Base-by-base conservation (phyloP, 2,113 vertebrate species). In the Bubo scandiacus region DNA sequence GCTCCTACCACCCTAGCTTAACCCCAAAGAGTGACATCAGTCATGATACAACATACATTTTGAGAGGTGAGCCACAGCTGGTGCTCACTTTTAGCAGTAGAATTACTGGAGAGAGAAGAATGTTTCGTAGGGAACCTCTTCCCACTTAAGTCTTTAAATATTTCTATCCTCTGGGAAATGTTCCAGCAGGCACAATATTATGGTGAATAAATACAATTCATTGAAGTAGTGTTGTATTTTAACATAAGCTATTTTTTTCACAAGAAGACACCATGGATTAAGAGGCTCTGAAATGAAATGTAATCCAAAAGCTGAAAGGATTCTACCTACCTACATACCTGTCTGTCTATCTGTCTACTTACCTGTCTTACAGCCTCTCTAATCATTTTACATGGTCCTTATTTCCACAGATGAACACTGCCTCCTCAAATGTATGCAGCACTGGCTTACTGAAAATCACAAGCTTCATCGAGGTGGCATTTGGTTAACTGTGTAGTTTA, bases 11-110 rank as follows among this genome's bases (percentile, higher is more conserved):
- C 97, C 98, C 98, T 94, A 96, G 96, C 97, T 98, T 97, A 97
- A 98, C 98, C 98, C 96, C 36, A 15, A 90, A 96, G 96, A 98
- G 97, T 98, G 98, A 98, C 97, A 98, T 97, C 94, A 95, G 95
- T 94, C 97, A 95, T 96, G 96, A 97, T 98, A 96, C 85, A 88
- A 95, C 91, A 66, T 62, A 87, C 9, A 83, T 52, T 93, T 88
- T 86, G 81, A 93, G 95, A 83, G 79, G 43, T 51, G 90, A 97
- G 32, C 32, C 34, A 54, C 79, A 85, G 86, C 71, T 81, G 63
- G 72, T 70, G 32, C 36, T 61, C 27, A 55, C 81, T 93, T 92
- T 29, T 49, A 91, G 36, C 55, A 52, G n/a, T 1, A 49, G 70
- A 94, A 79, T 55, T 40, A 66, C 40, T 30, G 40, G 15, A 54